Percentiles rank a stretch among this genome's conserved stretches.
Conservation (phyloP, 2,888 invertebrate species). For the Lasioglossum morio region DNA sequence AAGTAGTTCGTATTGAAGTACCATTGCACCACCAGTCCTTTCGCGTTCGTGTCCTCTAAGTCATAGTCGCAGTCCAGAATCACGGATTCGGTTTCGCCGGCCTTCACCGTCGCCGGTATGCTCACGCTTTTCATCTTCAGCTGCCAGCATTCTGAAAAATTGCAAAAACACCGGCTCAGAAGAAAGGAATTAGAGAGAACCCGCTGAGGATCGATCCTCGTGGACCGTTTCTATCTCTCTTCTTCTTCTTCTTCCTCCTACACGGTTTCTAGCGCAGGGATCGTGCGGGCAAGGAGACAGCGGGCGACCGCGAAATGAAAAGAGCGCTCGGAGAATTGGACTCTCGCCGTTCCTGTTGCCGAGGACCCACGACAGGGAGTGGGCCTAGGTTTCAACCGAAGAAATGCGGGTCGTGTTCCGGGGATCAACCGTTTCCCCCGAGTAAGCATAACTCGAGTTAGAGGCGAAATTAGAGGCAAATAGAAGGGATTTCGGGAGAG, state of each 20-base stretch:
- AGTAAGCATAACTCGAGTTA: background rate
- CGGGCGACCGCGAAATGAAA: background rate
- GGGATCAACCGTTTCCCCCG: background rate
- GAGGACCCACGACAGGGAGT: background rate
- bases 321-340: background rate
- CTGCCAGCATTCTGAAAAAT: constrained; percentile 76
- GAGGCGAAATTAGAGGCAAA: background rate
- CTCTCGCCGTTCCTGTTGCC: background rate
- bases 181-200: background rate
- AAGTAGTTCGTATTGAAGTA: constrained; percentile 83
- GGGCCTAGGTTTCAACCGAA: background rate
- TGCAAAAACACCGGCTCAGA: background rate
- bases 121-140: constrained; percentile 78
- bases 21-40: constrained; percentile 85
- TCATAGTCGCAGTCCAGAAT: constrained; percentile 86
- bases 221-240: background rate
- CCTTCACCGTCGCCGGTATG: constrained; percentile 78
- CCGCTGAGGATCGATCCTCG: constrained; percentile 3
- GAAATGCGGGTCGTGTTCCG: background rate
- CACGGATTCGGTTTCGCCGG: constrained; percentile 79
- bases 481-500: background rate
- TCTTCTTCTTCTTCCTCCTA: background rate
- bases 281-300: background rate
- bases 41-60: constrained; percentile 79
- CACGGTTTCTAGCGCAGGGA: background rate